These are phyloP conservation scores for Apodemia zela DNA, from an alignment of 2,888 invertebrate species.

Conservation along the genomic window DNA sequence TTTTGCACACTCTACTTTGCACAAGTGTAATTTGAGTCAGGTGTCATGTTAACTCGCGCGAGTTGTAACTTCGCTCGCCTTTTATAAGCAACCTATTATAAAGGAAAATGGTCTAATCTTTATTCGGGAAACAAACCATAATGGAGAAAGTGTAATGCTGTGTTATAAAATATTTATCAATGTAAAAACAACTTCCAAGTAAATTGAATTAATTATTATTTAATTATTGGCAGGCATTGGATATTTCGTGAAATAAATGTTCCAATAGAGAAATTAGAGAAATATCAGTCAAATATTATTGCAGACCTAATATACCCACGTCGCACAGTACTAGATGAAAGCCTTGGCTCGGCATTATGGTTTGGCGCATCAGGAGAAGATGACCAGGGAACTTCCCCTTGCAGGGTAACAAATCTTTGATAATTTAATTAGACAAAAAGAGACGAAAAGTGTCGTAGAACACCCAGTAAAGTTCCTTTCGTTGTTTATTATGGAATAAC, in stretches of 20 bases:
- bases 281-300: conserved; percentile 79
- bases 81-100: no score
- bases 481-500: no score
- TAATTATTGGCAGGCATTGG: conserved; percentile 82
- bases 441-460: no score
- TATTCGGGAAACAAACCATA: no score
- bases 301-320: conserved; percentile 91
- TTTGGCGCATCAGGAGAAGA: conserved; percentile 92
- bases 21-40: no score
- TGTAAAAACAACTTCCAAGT: not conserved
- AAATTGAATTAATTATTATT: conserved; percentile 1
- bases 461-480: no score
- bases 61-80: no score
- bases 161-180: no score
- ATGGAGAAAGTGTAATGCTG: no score
- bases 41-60: no score
- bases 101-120: not conserved
- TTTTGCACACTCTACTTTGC: no score
- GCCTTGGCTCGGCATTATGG: conserved; percentile 97
- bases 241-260: conserved; percentile 91
- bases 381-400: conserved; percentile 74
- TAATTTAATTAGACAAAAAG: no score
- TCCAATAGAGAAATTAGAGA: conserved; percentile 82
- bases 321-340: conserved; percentile 95
- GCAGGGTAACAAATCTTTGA: conserved; percentile 74